Conservation (phyloP, 2,797 vertebrate genomes). For the Pseudochirops cupreus region DNA sequence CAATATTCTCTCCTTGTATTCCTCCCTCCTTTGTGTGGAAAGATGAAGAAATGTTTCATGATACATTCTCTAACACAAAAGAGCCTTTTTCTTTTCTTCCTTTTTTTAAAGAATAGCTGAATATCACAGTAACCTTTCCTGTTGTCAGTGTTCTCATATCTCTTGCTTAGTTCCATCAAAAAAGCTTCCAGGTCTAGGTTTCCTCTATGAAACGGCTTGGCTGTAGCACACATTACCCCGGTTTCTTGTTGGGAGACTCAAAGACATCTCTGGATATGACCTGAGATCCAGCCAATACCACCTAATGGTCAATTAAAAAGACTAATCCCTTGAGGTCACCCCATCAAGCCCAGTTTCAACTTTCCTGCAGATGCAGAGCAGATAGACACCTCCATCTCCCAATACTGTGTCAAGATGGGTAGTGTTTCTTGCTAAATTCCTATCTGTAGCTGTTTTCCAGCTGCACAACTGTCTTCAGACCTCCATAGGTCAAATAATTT, state of each 20-base stretch:
- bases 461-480: not conserved
- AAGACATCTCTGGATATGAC: not conserved
- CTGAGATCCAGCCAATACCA: not conserved
- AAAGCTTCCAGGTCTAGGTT: not conserved
- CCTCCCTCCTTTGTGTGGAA: not conserved
- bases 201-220: not conserved
- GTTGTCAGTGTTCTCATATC: not conserved
- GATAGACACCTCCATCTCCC: not conserved
- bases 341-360: not conserved
- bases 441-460: not conserved
- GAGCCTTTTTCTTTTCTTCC: not conserved
- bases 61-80: not conserved
- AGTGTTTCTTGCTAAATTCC: not conserved
- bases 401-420: not conserved
- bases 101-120: not conserved
- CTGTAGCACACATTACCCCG: not conserved
- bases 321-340: not conserved
- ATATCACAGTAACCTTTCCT: not conserved
- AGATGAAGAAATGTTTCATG: not conserved
- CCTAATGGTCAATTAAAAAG: not conserved
- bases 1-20: not conserved
- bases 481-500: not conserved
- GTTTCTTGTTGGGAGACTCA: conserved; percentile 9
- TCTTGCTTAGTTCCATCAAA: not conserved
- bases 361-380: not conserved